Conservation (phyloP, 2,113 vertebrate genomes). For the Zingel zingel region DNA sequence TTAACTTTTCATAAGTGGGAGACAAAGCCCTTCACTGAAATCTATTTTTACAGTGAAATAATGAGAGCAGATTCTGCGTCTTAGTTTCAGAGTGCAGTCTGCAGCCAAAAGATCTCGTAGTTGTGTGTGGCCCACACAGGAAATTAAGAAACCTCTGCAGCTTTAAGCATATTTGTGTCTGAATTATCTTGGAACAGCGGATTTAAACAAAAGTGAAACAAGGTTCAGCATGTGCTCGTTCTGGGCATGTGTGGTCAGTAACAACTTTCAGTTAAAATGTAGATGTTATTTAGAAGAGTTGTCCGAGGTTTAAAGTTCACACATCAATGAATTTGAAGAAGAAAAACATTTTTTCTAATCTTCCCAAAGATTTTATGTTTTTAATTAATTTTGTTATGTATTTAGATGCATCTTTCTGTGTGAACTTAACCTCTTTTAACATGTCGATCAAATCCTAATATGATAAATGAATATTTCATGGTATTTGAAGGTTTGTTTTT, state of each 20-base stretch:
- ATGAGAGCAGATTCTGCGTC: constrained; percentile 69
- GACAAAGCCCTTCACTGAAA: constrained; percentile 64
- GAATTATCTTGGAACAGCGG: constrained; percentile 83
- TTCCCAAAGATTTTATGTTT: neutral
- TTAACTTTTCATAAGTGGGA: constrained; percentile 66
- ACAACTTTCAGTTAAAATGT: constrained; percentile 29
- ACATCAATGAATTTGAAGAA: neutral
- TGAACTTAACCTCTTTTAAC: neutral
- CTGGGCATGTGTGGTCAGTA: constrained; percentile 66
- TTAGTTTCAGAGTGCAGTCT: constrained; percentile 59
- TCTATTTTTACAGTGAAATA: constrained; percentile 77
- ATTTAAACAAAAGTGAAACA: constrained; percentile 83
- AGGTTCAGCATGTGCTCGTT: constrained; percentile 73
- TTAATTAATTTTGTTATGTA: neutral
- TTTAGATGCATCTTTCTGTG: neutral
- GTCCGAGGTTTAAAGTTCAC: constrained; percentile 22
- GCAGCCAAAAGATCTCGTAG: constrained; percentile 68
- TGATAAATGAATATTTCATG: neutral
- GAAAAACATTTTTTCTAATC: neutral
- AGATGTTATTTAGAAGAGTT: constrained; percentile 13
- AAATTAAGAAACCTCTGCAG: constrained; percentile 87
- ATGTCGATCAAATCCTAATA: neutral
- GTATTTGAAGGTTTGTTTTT: neutral
- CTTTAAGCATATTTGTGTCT: constrained; percentile 85
- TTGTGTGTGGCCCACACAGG: constrained; percentile 87